Evolutionary conservation across 1,140 invertebrate species (phyloP).

Genomic region (Pissodes strobi): DNA sequence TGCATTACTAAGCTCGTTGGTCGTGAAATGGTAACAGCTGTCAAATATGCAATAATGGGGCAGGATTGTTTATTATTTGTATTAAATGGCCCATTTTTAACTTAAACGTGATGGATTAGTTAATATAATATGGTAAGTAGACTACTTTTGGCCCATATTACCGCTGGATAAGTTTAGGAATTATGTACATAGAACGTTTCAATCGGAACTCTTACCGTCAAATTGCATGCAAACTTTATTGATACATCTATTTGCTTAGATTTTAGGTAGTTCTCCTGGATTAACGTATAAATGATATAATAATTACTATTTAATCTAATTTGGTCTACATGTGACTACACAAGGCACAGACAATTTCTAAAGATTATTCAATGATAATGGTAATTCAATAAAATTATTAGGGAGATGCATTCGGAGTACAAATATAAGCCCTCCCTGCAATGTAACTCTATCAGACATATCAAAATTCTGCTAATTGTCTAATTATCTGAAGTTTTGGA

Average conservation of each 20-base stretch:
- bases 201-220: not conserved
- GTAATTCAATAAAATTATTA: no score
- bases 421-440: no score
- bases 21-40: slow-evolving; percentile 49
- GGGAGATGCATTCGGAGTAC: no score
- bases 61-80: slow-evolving; percentile 49
- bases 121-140: slow-evolving; percentile 54
- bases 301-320: not conserved
- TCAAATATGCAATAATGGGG: slow-evolving; percentile 56
- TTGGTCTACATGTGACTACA: slow-evolving; percentile 11
- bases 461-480: slow-evolving; percentile 15
- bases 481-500: no score
- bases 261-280: slow-evolving; percentile 13
- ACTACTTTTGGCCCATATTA: slow-evolving; percentile 7
- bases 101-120: slow-evolving; percentile 56
- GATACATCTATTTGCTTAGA: slow-evolving; percentile 26
- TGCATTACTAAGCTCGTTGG: slow-evolving; percentile 16
- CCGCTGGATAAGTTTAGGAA: not conserved
- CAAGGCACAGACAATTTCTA: no score
- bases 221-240: slow-evolving; percentile 1
- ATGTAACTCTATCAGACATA: slow-evolving; percentile 13
- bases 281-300: slow-evolving; percentile 21
- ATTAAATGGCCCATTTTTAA: slow-evolving; percentile 50
- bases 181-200: not conserved
- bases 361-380: no score